Base-by-base conservation (phyloP, 2,797 vertebrate genomes). In the Sebastes iracundus region DNA sequence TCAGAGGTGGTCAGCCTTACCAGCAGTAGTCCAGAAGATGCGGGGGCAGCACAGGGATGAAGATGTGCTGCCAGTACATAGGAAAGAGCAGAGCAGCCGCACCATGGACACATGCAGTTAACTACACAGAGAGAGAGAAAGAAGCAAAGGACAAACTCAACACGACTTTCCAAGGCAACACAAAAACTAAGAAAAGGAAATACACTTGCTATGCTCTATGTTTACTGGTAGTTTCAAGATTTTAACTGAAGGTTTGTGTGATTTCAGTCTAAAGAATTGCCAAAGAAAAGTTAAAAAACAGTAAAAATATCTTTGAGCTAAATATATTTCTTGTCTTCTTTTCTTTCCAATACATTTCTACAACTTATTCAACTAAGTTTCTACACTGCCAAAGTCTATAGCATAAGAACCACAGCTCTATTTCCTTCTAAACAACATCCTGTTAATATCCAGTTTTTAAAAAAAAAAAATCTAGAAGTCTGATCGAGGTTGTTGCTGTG, bases 11-110 rank as follows among this genome's bases (percentile, higher is more conserved):
- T 78, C 73, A 76, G 38, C 92, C 97, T 98, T 96, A 99, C 99
- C 99, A 99, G 96, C 98, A 99, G 95, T 99, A 99, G 96, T 99
- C 99, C 96, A 99, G 96, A 63, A 99, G 97, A 93, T 99, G 98
- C 42, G 97, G 96, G 81, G 99, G 99, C 86, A 99, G 97, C 73
- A 99, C 98, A 1, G 99, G 98, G 96, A 99, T 99, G 96, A 97
- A 99, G 92, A 99, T 99, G 91, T 99, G 99, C 75, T 99, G 99
- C 99, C 99, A 99, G 93, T 97, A 96, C 98, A 99, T 98, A 49
- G 99, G 99, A 90, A 97, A 98, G n/a, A 99, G 96, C 94, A 99
- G 96, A 87, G 98, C 96, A 46, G 97, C 96, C 32, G 98, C 97
- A 10, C 97, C 98, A 33, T 99, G 98, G 90, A 99, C 96, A 92